Base-by-base conservation (phyloP, 2,888 invertebrate genomes). In the Chrysolina americana region DNA sequence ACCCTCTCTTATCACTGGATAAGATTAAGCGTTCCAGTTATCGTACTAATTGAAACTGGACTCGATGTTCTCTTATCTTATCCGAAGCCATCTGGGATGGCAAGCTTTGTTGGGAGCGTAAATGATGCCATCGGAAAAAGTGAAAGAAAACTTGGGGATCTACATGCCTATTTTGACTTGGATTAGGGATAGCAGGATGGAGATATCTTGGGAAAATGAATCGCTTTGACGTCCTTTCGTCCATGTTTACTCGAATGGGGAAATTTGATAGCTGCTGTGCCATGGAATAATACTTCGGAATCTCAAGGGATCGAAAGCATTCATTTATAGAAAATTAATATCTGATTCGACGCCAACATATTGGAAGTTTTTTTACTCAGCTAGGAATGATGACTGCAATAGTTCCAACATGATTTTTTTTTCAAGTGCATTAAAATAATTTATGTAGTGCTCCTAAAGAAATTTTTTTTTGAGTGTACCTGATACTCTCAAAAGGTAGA, bases 31-130 rank as follows among this genome's bases (percentile, higher is more conserved):
- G 84, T 78, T 81, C 80, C 78, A 80, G 83, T 84, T 85, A 84
- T 84, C 84, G 80, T 79, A 81, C 85, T 85, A 85, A 85, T 85
- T 85, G 85, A 85, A 85, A 85, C 84, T 85, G 85, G 85, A 85
- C 85, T 85, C 76, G 79, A 75, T 81, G 75, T 70, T 74, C 66
- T 74, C 76, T 79, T 80, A 80, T 81, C 81, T 77, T 74, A 59
- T 76, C 68, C 71, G 36, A 65, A 75, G 76, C 76, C 76, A 79
- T 79, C 76, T 70, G 44, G 73, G 71, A 74, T 50, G 36, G 66
- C 53, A 9, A n/a, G 53, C 53, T 41, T 68, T 48, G 53, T 41
- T 53, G 68, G 53, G 21, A 66, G 66, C 66, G 50, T 50, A 66
- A 66, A 66, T 66, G 50, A 68, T 68, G 68, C 47, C 65, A 65